Conservation (phyloP, 2,113 vertebrate species). For the Tretioscincus oriximinensis region DNA sequence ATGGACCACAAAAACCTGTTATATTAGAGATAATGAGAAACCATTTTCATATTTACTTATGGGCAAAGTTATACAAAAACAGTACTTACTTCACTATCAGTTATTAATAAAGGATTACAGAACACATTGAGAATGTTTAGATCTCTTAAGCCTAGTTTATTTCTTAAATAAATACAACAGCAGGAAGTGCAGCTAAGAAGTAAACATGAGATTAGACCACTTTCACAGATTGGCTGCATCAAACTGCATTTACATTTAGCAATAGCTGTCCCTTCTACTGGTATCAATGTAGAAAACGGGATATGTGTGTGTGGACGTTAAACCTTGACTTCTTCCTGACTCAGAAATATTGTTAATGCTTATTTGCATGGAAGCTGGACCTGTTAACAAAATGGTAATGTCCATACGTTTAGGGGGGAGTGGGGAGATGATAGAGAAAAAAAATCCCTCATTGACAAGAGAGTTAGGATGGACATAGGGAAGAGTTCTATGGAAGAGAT, state of each 20-base stretch:
- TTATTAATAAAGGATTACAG: neutral
- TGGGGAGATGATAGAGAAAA: too few species aligned
- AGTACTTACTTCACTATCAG: neutral
- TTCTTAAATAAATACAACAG: neutral
- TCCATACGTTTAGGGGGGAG: too few species aligned
- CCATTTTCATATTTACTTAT: neutral
- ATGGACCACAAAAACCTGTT: too few species aligned
- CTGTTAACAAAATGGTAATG: too few species aligned
- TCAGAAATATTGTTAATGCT: neutral
- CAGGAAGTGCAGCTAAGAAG: neutral
- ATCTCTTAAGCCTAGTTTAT: neutral
- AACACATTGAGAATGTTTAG: neutral
- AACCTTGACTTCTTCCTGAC: neutral
- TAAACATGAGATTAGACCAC: neutral
- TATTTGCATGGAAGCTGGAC: neutral
- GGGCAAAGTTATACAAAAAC: neutral
- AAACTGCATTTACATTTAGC: neutral
- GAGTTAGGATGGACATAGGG: too few species aligned
- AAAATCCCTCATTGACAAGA: too few species aligned
- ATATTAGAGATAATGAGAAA: neutral
- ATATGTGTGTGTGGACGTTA: neutral
- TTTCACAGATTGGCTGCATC: slow-evolving; percentile 5
- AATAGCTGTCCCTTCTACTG: neutral
- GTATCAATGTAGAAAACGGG: neutral
- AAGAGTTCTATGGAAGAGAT: too few species aligned